phyloP scores from a whole-genome alignment of 2,888 invertebrate species.

The Acanthopleura granulata region DNA sequence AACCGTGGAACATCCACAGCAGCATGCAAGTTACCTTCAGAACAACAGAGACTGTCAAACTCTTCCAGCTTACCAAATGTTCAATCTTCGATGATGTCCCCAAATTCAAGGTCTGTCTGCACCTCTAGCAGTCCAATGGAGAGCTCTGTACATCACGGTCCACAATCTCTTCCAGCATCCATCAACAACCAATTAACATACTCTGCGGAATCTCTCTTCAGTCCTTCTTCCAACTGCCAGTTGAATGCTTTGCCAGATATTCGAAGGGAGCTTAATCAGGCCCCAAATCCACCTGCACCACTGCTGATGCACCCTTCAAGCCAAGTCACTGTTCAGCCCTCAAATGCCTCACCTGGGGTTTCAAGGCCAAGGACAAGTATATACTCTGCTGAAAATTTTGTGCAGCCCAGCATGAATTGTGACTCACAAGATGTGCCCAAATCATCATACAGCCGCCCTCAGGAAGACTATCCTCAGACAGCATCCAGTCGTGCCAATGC shows the following conservation, averaged over 20 bases:
- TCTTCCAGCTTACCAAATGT: background rate
- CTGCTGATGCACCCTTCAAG: background rate
- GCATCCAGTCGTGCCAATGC: background rate
- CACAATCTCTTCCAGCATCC: background rate
- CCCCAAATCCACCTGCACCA: slow-evolving; percentile 11
- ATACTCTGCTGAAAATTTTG: slow-evolving; percentile 60
- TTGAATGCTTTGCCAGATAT: slow-evolving; percentile 8
- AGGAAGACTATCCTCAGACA: background rate
- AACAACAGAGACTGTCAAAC: background rate
- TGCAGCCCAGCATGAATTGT: slow-evolving; percentile 39
- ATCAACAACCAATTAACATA: slow-evolving; percentile 30
- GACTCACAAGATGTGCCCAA: background rate
- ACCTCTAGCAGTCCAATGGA: background rate
- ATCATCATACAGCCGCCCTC: background rate
- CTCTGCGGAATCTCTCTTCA: slow-evolving; percentile 45
- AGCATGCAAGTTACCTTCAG: background rate
- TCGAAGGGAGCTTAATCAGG: background rate
- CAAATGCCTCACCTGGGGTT: background rate
- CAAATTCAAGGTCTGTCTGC: background rate
- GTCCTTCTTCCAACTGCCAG: slow-evolving; percentile 26
- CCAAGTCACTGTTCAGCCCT: background rate
- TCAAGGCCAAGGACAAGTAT: slow-evolving; percentile 33
- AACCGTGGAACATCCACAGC: background rate
- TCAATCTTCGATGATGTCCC: background rate
- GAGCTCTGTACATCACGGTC: background rate